Evolutionary conservation across 2,113 vertebrate species (phyloP).

Genomic region (Tragelaphus scriptus): DNA sequence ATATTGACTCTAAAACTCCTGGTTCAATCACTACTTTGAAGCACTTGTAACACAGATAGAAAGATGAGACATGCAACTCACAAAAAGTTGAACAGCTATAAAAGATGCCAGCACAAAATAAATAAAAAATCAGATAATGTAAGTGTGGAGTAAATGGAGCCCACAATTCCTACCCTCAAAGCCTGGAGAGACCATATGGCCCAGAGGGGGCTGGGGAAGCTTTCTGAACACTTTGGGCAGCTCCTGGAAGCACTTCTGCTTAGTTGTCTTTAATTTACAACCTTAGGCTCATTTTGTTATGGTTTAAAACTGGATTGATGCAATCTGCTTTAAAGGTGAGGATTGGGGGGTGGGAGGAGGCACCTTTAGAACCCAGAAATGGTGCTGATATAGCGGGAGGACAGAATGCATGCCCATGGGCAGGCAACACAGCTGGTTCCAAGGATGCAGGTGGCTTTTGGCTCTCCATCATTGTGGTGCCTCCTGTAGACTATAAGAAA

Average conservation of each 20-base stretch:
- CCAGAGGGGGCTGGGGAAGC: background rate
- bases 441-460: background rate
- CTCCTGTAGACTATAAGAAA: background rate
- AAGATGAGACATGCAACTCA: background rate
- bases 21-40: background rate
- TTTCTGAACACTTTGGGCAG: background rate
- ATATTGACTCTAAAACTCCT: background rate
- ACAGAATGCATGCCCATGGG: too few species aligned
- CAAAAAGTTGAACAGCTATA: background rate
- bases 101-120: background rate
- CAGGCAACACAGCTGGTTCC: background rate
- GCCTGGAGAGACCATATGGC: background rate
- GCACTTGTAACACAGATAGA: background rate
- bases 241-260: background rate
- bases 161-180: background rate
- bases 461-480: background rate
- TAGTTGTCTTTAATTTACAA: background rate
- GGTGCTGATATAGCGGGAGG: fast-evolving
- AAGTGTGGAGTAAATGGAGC: background rate
- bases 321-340: fast-evolving
- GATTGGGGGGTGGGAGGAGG: fast-evolving
- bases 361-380: background rate
- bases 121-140: background rate
- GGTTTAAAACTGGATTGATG: background rate
- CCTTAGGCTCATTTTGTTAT: background rate